Percentiles rank a stretch among this genome's conserved stretches.
These are phyloP conservation scores for Antheraea assamensis DNA, from an alignment of 2,888 invertebrate species.

Conservation along the genomic window DNA sequence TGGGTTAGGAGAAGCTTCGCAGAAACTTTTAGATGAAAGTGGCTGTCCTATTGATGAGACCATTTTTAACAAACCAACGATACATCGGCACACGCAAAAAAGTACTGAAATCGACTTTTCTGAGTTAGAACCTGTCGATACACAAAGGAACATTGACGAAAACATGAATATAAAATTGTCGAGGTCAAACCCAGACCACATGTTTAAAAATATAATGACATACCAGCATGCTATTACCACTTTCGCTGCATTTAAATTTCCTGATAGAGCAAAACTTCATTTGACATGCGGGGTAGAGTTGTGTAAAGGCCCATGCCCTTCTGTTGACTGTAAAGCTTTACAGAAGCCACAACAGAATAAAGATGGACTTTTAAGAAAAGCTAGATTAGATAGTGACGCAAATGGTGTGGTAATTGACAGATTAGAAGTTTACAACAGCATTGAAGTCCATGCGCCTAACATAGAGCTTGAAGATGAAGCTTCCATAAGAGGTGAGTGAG, in stretches of 20 bases:
- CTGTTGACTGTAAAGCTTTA: conserved; percentile 79
- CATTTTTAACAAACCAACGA: conserved; percentile 80
- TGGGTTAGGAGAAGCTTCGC: conserved; percentile 88
- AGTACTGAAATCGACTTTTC: conserved; percentile 66
- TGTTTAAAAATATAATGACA: conserved; percentile 75
- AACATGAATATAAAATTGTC: conserved; percentile 53
- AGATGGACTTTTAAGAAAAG: conserved; percentile 72
- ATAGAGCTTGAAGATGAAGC: conserved; percentile 86
- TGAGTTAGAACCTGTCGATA: conserved; percentile 61
- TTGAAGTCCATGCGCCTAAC: conserved; percentile 90
- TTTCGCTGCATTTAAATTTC: conserved; percentile 92
- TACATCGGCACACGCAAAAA: conserved; percentile 66
- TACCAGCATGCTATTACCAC: conserved; percentile 82
- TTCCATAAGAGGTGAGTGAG: conserved; percentile 68
- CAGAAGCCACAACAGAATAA: conserved; percentile 73
- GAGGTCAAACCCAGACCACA: conserved; percentile 63
- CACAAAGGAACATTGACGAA: conserved; percentile 59
- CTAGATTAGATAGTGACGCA: conserved; percentile 75
- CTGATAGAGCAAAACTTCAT: conserved; percentile 89
- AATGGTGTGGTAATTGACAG: conserved; percentile 84
- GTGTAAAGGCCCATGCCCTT: conserved; percentile 87
- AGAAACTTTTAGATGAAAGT: conserved; percentile 86
- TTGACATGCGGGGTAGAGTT: conserved; percentile 89
- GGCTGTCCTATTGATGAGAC: conserved; percentile 89
- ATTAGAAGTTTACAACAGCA: conserved; percentile 90